These are phyloP conservation scores for Achlya flavicornis DNA, from an alignment of 2,888 invertebrate species.

Conservation along the genomic window DNA sequence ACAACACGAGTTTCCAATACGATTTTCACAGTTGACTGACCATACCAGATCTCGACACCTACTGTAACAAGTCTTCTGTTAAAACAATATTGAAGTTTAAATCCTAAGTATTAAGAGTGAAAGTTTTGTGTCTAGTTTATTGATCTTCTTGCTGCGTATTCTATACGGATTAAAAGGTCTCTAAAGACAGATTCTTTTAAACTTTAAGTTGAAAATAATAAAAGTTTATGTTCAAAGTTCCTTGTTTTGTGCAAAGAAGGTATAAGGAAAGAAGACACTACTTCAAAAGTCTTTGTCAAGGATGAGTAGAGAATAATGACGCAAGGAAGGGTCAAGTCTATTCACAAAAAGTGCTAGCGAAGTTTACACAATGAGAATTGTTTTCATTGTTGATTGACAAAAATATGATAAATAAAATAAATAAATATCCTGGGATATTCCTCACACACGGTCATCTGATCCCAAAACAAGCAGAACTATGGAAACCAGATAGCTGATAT, in stretches of 20 bases:
- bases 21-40: constrained; percentile 36
- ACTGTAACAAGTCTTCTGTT: neutral
- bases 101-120: neutral
- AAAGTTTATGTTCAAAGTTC: neutral
- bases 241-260: neutral
- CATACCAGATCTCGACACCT: neutral
- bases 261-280: neutral
- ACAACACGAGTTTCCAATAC: constrained; percentile 24
- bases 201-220: neutral
- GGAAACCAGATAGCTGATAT: no score
- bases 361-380: constrained; percentile 1
- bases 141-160: neutral
- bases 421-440: no score
- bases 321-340: neutral
- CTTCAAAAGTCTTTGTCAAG: neutral
- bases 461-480: no score
- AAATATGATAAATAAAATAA: neutral
- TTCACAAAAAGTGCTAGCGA: neutral
- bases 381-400: neutral
- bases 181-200: neutral
- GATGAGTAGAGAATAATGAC: neutral
- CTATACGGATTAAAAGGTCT: neutral
- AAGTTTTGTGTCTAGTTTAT: neutral
- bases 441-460: no score
- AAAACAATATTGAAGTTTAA: neutral